Base-by-base conservation (phyloP, 2,888 invertebrate genomes). In the Troides helena region DNA sequence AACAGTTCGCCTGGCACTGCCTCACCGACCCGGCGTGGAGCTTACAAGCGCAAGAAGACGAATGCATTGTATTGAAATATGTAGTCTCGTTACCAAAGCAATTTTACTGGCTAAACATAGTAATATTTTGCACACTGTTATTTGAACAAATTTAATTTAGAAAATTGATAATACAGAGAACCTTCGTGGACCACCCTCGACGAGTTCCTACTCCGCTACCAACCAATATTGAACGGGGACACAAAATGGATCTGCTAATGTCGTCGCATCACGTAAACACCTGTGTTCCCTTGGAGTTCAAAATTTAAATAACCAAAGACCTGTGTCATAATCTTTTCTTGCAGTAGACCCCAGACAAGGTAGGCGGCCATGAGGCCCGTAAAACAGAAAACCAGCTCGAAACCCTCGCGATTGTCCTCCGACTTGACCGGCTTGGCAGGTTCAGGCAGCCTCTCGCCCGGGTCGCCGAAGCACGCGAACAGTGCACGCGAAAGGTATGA, bases 321-420 rank as follows among this genome's bases (percentile, higher is more conserved):
- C 92, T 95, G 95, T 0, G 99, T 99, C 98, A 99, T 99, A 70
- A 99, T 98, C 92, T 99, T 98, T 90, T 99, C 99, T 88, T 99
- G 99, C 72, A 99, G 92, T 72, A 99, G 94, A 8, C 99, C 99
- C 99, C 99, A 99, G 70, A 98, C 96, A 39, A 99, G 93, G 83
- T 99, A 99, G 57, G 98, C 96, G 7, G 95, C 93, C 95, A 98
- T 98, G 14, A 99, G 94, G 0, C 99, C 99, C 14, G 94, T 87
- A 85, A 98, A 97, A 86, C 98, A 99, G 85, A 97, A 95, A 1
- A 84, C 83, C 43, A 92, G 81, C 76, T 92, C 90, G 1, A 79
- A 74, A 17, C 80, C 80, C 72, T 87, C 89, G 3, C 80, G 74
- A 18, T 75, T 74, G 67, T 82, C 82, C 12, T 80, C 83, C 0